These are phyloP conservation scores for Archilochus colubris DNA, from an alignment of 2,113 vertebrate genomes.

Conservation along the genomic window DNA sequence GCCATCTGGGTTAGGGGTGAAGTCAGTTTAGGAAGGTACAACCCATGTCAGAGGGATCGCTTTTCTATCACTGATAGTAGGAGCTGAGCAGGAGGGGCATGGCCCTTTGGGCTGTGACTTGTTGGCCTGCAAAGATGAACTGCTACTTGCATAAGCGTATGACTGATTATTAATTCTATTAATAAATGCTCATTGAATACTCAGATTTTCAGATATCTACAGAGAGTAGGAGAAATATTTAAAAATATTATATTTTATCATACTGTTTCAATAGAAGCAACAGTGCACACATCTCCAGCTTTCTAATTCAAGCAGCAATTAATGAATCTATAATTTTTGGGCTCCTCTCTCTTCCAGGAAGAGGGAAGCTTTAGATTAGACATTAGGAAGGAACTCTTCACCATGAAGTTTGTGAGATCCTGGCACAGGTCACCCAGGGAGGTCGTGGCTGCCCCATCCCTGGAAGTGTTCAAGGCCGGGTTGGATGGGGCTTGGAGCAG, in stretches of 20 bases:
- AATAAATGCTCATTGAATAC: neutral
- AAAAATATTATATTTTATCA: neutral
- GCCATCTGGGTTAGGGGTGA: neutral
- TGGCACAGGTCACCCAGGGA: no score
- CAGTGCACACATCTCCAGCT: neutral
- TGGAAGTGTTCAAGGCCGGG: no score
- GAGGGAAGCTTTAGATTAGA: no score
- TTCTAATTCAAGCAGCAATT: neutral
- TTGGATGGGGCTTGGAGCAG: no score
- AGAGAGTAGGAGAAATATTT: neutral
- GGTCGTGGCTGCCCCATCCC: no score
- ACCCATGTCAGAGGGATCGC: neutral
- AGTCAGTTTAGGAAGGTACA: neutral
- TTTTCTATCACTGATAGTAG: neutral
- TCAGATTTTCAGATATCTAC: neutral
- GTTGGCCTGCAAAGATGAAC: neutral
- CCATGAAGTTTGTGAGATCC: no score
- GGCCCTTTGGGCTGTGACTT: neutral
- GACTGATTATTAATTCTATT: neutral
- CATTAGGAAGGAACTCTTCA: no score
- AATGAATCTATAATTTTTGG: neutral
- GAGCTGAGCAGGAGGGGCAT: neutral
- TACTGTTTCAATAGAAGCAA: neutral
- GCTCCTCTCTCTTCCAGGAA: no score
- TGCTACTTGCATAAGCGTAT: neutral